phyloP scores from a whole-genome alignment of 2,113 vertebrate genomes.

The Scalopus aquaticus region DNA sequence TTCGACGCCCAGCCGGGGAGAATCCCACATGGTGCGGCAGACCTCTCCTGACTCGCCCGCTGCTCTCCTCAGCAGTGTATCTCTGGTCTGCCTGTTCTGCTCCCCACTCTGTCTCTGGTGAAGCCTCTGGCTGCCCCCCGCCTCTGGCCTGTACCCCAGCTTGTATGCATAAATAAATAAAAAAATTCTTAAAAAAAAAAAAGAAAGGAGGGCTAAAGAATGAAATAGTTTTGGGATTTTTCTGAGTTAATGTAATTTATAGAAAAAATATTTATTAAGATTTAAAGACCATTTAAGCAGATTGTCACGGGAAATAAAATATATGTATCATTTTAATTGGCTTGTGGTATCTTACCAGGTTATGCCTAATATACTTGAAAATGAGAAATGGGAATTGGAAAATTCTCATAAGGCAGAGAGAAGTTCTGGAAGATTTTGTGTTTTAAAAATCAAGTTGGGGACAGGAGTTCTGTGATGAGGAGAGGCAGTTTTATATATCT shows the following conservation, averaged over 20 bases:
- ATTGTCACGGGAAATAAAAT: neutral
- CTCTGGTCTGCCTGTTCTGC: too few species aligned
- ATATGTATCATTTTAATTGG: neutral
- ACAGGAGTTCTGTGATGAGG: neutral
- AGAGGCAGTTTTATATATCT: neutral
- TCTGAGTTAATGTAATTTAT: neutral
- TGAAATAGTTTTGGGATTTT: neutral
- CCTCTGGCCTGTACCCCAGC: too few species aligned
- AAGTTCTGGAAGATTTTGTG: neutral
- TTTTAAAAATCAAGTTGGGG: neutral
- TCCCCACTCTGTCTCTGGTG: too few species aligned
- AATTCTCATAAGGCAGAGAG: neutral
- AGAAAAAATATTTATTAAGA: neutral
- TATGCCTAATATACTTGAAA: neutral
- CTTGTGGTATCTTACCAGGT: neutral
- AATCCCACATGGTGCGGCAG: too few species aligned
- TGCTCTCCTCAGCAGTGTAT: too few species aligned
- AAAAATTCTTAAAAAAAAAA: too few species aligned
- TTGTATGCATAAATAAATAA: too few species aligned
- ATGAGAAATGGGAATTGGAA: neutral
- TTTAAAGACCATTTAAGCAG: neutral
- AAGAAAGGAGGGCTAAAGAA: neutral
- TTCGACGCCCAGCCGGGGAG: too few species aligned
- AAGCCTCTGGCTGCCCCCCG: too few species aligned
- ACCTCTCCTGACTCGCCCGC: too few species aligned